A percentile compares a stretch with the other conserved stretches of the same genome.
These are phyloP conservation scores for Python bivittatus DNA, from an alignment of 2,113 vertebrate species.

Conservation along the genomic window DNA sequence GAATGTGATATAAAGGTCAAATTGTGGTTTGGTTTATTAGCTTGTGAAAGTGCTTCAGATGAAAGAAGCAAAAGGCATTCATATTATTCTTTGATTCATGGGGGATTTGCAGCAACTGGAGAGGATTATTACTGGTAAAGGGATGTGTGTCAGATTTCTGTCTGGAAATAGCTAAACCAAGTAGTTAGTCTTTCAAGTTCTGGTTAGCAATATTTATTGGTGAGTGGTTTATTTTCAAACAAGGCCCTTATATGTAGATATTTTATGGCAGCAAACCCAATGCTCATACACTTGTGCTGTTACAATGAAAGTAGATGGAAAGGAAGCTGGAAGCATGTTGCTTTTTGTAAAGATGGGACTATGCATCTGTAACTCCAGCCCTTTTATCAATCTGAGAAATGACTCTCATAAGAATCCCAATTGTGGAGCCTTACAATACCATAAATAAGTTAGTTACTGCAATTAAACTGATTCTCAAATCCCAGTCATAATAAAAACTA, in stretches of 20 bases:
- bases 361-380: neutral
- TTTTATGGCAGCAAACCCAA: neutral
- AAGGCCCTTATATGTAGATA: neutral
- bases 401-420: neutral
- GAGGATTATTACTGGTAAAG: neutral
- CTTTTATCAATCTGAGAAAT: neutral
- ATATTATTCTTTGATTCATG: neutral
- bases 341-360: neutral
- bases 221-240: neutral
- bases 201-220: neutral
- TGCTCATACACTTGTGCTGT: neutral
- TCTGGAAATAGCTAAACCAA: neutral
- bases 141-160: neutral
- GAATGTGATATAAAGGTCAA: neutral
- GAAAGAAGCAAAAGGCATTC: neutral
- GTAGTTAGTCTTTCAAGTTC: neutral
- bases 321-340: neutral
- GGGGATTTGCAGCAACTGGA: neutral
- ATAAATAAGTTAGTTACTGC: neutral
- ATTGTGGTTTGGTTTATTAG: neutral
- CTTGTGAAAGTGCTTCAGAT: neutral
- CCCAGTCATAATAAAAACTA: constrained; percentile 27
- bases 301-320: neutral
- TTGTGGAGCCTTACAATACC: neutral
- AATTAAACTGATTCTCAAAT: neutral